Evolutionary conservation across 1,140 invertebrate species (phyloP), one percentile per base, ranked within the genome.

Genomic region (Drosophila simulans): DNA sequence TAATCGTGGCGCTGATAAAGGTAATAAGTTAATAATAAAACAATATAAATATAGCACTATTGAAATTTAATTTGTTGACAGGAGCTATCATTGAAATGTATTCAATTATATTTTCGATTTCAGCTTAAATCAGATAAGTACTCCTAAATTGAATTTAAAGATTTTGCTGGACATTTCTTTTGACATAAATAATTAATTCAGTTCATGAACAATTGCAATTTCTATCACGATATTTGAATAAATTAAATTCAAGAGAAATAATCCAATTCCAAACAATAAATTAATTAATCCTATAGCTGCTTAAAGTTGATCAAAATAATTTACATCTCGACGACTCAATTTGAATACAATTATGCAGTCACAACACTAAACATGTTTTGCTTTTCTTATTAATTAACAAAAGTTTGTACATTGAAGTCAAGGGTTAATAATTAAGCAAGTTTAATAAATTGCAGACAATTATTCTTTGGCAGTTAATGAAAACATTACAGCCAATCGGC

Each of bases 1-100:
- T 60, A 45, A 59, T 34, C 46, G 20, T 4, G n/a, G 5, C 15
- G 45, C 46, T 25, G 53, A 72, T 72, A 40, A 39, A 39, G 59
- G n/a, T 34, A 12, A 35, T 48, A 31, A 40, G 22, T 17, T 17
- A 31, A 48, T 20, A 54, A 34, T 43, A 17, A 31, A 55, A 42
- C 10, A 3, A 34, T 68, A 15, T 27, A 5, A 8, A 53, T 43
- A 66, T n/a, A 51, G 8, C 22, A 63, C 35, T 25, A 8, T 7
- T n/a, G 3, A n/a, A n/a, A 27, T 27, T n/a, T 48, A 15, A 34
- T 8, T 51, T 11, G 48, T 27, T 34, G 48, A 51, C 25, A 27
- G 27, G 20, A 22, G 20, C 20, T 22, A 51, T 31, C 5, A 15
- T 8, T 4, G 22, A 17, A 35, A 52, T 12, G 8, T 0, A 11